Evolutionary conservation across 2,113 vertebrate species (phyloP).

Genomic region (Xiphophorus couchianus): DNA sequence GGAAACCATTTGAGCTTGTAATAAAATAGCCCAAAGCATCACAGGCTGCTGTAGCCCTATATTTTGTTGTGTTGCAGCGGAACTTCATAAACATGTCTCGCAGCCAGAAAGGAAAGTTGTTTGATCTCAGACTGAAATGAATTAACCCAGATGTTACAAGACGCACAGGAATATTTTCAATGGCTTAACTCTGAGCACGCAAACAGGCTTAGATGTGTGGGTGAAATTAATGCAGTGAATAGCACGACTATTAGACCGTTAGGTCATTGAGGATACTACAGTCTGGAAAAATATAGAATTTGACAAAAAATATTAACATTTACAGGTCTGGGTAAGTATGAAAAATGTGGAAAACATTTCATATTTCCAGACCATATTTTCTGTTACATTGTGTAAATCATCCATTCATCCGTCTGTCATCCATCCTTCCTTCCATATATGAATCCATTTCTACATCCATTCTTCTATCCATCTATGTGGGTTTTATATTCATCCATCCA

Average conservation of each 20-base stretch:
- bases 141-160: conserved; percentile 27
- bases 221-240: neutral
- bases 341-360: neutral
- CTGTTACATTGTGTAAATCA: neutral
- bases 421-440: too few relatives aligned
- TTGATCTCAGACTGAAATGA: conserved; percentile 41
- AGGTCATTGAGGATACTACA: neutral
- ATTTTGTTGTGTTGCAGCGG: conserved; percentile 45
- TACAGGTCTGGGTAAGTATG: neutral
- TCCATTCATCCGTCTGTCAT: too few relatives aligned
- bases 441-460: too few relatives aligned
- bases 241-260: neutral
- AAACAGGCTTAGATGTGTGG: conserved; percentile 4
- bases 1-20: conserved; percentile 63
- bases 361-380: neutral
- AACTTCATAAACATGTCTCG: conserved; percentile 39
- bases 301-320: neutral
- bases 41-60: conserved; percentile 19
- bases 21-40: conserved; percentile 53
- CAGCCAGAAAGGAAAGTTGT: conserved; percentile 31
- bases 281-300: neutral
- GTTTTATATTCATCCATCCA: too few relatives aligned
- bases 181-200: neutral
- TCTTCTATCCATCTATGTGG: too few relatives aligned
- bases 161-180: conserved; percentile 14